phyloP scores from a whole-genome alignment of 2,797 vertebrate genomes.

The Acanthurus lineatus region DNA sequence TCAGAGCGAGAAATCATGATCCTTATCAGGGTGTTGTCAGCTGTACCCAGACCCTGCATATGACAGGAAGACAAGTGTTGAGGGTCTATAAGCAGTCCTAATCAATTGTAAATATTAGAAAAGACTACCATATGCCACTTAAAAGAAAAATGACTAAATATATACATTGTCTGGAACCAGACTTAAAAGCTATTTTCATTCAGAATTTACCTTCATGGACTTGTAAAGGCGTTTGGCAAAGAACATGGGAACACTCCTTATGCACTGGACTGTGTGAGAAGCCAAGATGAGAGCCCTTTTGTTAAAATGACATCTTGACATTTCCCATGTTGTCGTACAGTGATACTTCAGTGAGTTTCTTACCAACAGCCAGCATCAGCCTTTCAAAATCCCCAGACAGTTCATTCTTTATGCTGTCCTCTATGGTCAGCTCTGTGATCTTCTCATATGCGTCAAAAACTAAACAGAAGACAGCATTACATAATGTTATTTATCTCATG shows the following conservation, averaged over 20 bases:
- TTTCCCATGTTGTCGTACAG: not conserved
- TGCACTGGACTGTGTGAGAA: constrained; percentile 88
- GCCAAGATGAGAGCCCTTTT: not conserved
- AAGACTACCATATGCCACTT: not conserved
- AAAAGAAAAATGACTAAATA: not conserved
- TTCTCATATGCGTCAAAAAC: constrained; percentile 96
- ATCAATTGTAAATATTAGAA: not conserved
- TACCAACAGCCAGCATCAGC: constrained; percentile 96
- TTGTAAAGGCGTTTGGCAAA: constrained; percentile 95
- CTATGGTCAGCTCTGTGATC: constrained; percentile 90
- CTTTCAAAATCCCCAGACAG: constrained; percentile 97
- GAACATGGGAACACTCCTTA: constrained; percentile 92
- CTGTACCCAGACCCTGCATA: constrained; percentile 93
- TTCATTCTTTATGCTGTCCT: constrained; percentile 94
- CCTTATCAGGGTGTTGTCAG: constrained; percentile 95
- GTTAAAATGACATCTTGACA: constrained; percentile 17
- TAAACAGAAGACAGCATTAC: constrained; percentile 58
- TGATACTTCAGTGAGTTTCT: constrained; percentile 39
- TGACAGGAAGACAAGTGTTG: not conserved
- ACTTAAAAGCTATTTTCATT: constrained; percentile 1
- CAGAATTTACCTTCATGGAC: constrained; percentile 93
- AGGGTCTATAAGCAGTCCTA: not conserved
- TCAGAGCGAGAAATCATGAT: constrained; percentile 97
- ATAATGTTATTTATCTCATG: not conserved
- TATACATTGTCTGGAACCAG: not conserved